Conservation (phyloP, 1,140 invertebrate genomes). For the Caenorhabditis brenneri region DNA sequence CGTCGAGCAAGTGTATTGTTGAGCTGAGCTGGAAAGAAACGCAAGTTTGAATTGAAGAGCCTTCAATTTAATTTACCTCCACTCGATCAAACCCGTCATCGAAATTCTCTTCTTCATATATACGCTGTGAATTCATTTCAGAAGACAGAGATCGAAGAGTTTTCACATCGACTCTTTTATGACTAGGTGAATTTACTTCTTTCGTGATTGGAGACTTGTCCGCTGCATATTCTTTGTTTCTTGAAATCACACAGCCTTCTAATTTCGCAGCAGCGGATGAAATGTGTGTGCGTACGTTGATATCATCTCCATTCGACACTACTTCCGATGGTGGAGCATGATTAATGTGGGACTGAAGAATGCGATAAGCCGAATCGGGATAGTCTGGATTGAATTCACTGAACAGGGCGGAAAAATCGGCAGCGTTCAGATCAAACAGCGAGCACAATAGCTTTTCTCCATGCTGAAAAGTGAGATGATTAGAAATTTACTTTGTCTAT, state of each 20-base stretch:
- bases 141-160: not conserved
- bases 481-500: not conserved
- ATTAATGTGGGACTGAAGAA: not conserved
- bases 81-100: not conserved
- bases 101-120: not conserved
- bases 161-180: not conserved
- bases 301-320: not conserved
- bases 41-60: not conserved
- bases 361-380: not conserved
- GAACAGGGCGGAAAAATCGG: conserved; percentile 7
- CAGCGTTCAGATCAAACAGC: not conserved
- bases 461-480: not conserved
- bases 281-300: not conserved
- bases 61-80: not conserved
- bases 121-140: not conserved
- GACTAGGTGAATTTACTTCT: not conserved
- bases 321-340: not conserved
- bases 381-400: conserved; percentile 15
- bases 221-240: not conserved
- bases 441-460: not conserved
- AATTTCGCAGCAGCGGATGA: not conserved
- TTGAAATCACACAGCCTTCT: not conserved
- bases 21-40: not conserved
- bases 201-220: not conserved
- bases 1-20: not conserved